A percentile compares a stretch with the other conserved stretches of the same genome.
Evolutionary conservation across 2,888 invertebrate species (phyloP).

Genomic region (Hypolimnas misippus): DNA sequence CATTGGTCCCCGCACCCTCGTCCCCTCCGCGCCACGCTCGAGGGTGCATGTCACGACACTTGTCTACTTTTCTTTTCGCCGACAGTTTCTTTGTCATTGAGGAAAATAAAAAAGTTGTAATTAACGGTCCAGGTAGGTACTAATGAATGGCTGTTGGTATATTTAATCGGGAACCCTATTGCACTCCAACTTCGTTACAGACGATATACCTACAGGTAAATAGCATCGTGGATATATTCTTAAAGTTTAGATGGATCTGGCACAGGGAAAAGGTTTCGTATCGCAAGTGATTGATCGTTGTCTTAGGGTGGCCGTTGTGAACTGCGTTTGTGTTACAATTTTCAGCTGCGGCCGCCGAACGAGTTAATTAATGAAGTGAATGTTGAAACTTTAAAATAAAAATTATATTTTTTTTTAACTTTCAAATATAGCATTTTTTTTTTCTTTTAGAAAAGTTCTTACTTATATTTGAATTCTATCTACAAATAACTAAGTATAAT

Average conservation of each 20-base stretch:
- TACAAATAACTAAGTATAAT: no score
- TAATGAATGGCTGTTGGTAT: conserved; percentile 72
- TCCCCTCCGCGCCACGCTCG: conserved; percentile 50
- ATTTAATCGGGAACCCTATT: conserved; percentile 55
- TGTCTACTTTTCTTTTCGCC: conserved; percentile 84
- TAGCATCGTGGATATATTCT: conserved; percentile 18
- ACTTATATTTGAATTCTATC: no score
- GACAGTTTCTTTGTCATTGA: conserved; percentile 84
- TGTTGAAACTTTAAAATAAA: background rate
- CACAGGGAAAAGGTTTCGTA: conserved; percentile 23
- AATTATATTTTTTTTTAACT: background rate
- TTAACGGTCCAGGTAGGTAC: conserved; percentile 80
- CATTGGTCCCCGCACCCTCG: conserved; percentile 57
- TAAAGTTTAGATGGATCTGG: conserved; percentile 25
- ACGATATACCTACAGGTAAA: conserved; percentile 16
- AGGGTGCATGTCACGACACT: conserved; percentile 83
- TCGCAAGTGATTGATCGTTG: conserved; percentile 35
- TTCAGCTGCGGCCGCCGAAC: conserved; percentile 17
- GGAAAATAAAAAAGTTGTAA: conserved; percentile 84
- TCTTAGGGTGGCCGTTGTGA: conserved; percentile 24
- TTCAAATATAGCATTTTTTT: no score
- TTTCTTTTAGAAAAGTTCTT: no score
- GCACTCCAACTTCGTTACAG: conserved; percentile 36
- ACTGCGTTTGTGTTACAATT: conserved; percentile 33
- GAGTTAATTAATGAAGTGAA: background rate